A percentile compares a stretch with the other conserved stretches of the same genome.
Conservation (phyloP, 2,797 vertebrate genomes). For the Rhodeus uyekii region DNA sequence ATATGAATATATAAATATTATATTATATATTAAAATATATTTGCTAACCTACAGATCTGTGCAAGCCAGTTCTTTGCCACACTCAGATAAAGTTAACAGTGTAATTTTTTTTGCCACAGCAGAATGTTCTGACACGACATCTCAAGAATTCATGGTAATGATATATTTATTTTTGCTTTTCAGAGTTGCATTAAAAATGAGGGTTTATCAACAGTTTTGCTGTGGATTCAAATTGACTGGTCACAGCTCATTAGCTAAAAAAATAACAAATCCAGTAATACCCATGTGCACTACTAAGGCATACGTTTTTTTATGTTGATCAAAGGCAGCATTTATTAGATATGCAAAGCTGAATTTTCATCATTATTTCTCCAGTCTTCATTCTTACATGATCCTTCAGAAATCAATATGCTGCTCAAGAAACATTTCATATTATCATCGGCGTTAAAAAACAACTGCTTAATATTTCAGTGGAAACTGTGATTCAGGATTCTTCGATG, state of each 20-base stretch:
- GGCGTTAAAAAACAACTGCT: too few relatives aligned
- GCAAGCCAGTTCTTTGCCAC: background rate
- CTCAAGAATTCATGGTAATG: too few relatives aligned
- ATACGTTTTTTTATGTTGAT: background rate
- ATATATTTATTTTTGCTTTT: background rate
- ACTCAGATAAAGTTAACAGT: background rate
- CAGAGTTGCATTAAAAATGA: background rate
- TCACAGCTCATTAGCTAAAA: background rate
- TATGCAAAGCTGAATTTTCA: too few relatives aligned
- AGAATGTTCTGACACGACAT: background rate
- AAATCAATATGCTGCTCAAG: too few relatives aligned
- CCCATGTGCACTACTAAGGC: too few relatives aligned
- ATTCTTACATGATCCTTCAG: too few relatives aligned
- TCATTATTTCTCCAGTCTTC: too few relatives aligned
- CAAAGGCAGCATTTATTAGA: background rate
- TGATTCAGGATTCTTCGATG: too few relatives aligned
- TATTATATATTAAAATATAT: conserved; percentile 84
- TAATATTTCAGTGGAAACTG: too few relatives aligned
- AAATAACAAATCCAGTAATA: too few relatives aligned
- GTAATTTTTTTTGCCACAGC: background rate
- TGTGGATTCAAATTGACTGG: background rate
- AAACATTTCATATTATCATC: too few relatives aligned
- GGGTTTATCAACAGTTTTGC: background rate
- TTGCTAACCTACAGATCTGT: conserved; percentile 74
- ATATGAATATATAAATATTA: conserved; percentile 80